A percentile compares a stretch with the other conserved stretches of the same genome.
phyloP scores from a whole-genome alignment of 2,797 vertebrate species.

The Accipiter minullus region DNA sequence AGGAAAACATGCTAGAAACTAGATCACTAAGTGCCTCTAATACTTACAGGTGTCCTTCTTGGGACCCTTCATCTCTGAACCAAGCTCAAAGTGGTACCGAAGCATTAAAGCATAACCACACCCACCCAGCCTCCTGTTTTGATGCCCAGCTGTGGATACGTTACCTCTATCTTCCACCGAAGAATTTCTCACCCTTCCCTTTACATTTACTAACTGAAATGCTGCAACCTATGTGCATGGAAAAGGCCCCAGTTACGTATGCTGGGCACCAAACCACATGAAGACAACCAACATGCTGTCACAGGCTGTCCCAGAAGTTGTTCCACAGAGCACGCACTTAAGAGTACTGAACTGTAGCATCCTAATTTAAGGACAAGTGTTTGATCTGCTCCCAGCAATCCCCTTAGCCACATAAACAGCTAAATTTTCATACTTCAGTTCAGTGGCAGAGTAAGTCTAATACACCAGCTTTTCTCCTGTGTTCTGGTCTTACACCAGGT shows the following conservation, averaged over 20 bases:
- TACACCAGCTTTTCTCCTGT: background rate
- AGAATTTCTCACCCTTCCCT: background rate
- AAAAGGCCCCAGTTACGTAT: background rate
- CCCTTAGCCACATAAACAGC: background rate
- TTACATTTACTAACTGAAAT: background rate
- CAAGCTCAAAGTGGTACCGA: background rate
- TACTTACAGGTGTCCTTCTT: background rate
- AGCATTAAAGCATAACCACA: background rate
- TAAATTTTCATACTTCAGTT: background rate
- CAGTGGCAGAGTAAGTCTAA: background rate
- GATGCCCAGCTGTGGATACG: background rate
- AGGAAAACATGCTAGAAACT: background rate
- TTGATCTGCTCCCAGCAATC: background rate
- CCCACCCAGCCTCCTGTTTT: background rate
- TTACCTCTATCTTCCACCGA: background rate
- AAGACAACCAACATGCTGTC: background rate
- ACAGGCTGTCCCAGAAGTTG: background rate
- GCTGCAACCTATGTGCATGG: rapidly evolving
- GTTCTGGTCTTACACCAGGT: background rate
- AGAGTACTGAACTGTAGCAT: background rate
- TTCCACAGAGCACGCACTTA: background rate
- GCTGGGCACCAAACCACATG: background rate
- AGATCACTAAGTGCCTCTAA: background rate
- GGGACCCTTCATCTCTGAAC: background rate
- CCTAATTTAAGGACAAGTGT: background rate